Evolutionary conservation across 2,888 invertebrate species (phyloP), one percentile per base, ranked within the genome.

Genomic region (Drosophila atroscutellata): DNA sequence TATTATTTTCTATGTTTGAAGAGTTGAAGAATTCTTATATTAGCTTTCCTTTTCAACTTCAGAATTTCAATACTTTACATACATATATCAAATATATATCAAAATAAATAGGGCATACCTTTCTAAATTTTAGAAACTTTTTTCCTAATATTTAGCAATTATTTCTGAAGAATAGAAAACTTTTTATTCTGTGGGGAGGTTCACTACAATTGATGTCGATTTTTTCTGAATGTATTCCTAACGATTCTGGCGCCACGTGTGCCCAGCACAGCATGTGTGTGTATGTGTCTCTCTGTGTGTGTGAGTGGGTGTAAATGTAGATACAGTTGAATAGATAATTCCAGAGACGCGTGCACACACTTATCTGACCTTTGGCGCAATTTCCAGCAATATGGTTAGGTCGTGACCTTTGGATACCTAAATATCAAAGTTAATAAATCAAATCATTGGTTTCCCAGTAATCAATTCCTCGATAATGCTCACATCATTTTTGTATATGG

Each of bases 351-450:
- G 34, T 24, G 24, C 51, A 20, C 47, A 7, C 13, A 28, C 30
- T 8, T 20, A n/a, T 39, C 28, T 67, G 66, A 66, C 64, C 64
- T 66, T 66, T 55, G 15, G 13, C 65, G 7, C 18, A 9, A 13
- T 34, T 60, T 28, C 50, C 8, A 30, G 28, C 28, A 34, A 28
- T 51, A 42, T 36, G 52, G 1, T 47, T 8, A 18, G 64, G 64
- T 34, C 54, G 28, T 34, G 65, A 55, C 67, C 67, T 67, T 67
- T 60, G 30, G 5, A 13, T 13, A 47, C 32, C 18, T 20, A 15
- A 37, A 32, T 49, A 62, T 26, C 30, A 54, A 37, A 28, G 24
- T 37, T 49, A 36, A 28, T 39, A 28, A 37, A 55, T 54, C 7
- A 54, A 36, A n/a, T 37, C n/a, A 28, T 1, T 4, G 3, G 20